Percentiles rank a stretch among this genome's conserved stretches.
phyloP scores from a whole-genome alignment of 2,113 vertebrate species.

The Tyrannus savana region DNA sequence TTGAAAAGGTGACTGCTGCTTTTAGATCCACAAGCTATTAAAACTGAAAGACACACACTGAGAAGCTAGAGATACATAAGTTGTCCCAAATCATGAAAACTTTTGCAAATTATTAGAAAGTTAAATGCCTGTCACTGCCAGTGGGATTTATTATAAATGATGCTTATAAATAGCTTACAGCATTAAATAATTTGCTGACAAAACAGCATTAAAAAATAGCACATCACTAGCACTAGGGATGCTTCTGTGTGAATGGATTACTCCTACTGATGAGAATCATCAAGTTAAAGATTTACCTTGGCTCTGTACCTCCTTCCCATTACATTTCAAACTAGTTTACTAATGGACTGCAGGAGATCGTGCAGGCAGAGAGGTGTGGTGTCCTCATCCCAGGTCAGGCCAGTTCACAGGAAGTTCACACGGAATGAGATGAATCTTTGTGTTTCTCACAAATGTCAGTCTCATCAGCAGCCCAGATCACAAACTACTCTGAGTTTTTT shows the following conservation, averaged over 20 bases:
- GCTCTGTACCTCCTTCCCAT: neutral
- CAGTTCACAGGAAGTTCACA: neutral
- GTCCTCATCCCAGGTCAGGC: neutral
- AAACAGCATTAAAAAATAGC: neutral
- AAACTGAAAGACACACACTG: neutral
- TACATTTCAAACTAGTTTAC: constrained; percentile 21
- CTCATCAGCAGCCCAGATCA: neutral
- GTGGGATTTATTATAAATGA: neutral
- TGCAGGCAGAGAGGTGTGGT: neutral
- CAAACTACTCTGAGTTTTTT: neutral
- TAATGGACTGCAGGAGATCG: neutral
- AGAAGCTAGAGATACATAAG: neutral
- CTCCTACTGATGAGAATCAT: constrained; percentile 27
- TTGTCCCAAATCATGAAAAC: neutral
- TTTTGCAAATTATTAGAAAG: neutral
- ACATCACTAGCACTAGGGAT: neutral
- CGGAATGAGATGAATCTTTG: neutral
- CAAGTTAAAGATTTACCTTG: constrained; percentile 55
- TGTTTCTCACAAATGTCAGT: neutral
- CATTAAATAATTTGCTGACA: neutral
- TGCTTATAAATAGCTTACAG: neutral
- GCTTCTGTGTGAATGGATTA: constrained; percentile 20
- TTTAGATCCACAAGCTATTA: neutral
- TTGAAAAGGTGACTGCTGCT: neutral
- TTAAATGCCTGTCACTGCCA: neutral